Percentiles rank a stretch among this genome's conserved stretches.
Conservation (phyloP, 1,140 invertebrate species). For the Pomacea maculata region DNA sequence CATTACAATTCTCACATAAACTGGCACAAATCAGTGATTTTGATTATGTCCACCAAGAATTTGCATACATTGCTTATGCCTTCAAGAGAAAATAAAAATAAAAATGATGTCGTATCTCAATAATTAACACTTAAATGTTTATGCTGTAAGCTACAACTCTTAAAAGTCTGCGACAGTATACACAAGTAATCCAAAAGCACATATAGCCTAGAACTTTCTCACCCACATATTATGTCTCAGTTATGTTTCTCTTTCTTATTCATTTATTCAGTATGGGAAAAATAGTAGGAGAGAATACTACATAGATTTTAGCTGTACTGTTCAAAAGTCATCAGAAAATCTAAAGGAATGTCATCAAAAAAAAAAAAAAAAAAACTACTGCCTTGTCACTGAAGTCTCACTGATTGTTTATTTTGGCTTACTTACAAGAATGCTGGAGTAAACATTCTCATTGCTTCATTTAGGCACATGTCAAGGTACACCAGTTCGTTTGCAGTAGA, state of each 20-base stretch:
- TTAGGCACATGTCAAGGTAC: slow-evolving; percentile 59
- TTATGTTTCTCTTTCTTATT: not conserved
- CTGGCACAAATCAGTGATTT: too few species aligned
- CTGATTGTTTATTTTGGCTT: not conserved
- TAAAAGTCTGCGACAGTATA: too few species aligned
- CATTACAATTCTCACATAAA: not conserved
- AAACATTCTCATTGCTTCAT: slow-evolving; percentile 59
- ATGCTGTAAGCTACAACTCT: too few species aligned
- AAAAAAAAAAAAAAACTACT: too few species aligned
- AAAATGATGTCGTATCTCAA: not conserved
- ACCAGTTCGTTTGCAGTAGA: slow-evolving; percentile 10
- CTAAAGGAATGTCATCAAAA: not conserved
- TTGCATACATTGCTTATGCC: too few species aligned
- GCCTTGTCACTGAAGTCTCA: too few species aligned
- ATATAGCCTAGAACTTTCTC: too few species aligned
- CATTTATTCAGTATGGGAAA: not conserved
- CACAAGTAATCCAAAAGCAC: too few species aligned
- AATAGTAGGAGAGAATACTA: too few species aligned
- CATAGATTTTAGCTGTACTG: not conserved
- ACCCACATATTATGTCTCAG: too few species aligned
- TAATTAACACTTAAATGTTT: too few species aligned
- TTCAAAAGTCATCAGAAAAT: too few species aligned
- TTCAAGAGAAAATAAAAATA: not conserved
- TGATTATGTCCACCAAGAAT: not conserved
- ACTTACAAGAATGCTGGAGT: slow-evolving; percentile 49